Base-by-base conservation (phyloP, 2,113 vertebrate species). In the Alectura lathami region DNA sequence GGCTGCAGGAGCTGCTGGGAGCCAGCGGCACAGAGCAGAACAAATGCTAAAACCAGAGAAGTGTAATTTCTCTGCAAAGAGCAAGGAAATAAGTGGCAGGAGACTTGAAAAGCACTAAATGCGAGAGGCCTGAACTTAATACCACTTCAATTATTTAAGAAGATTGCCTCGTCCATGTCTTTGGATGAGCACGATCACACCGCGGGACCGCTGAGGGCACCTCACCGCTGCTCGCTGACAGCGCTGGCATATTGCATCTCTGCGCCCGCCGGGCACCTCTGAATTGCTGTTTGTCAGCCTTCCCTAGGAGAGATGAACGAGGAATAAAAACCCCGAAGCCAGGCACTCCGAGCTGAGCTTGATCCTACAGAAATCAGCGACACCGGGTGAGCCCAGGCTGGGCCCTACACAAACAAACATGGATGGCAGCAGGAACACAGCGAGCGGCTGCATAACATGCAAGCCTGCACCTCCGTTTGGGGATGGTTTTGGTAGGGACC, bases 51-150 rank as follows among this genome's bases (percentile, higher is more conserved):
- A 77, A 32, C 40, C 8, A 36, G 60, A 30, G 68, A 86, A 88
- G 91, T 24, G 45, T 66, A 38, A 88, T 68, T 50, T 74, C 85
- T 70, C 69, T 86, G 74, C 62, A 63, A 84, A 87, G 48, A 96
- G 85, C 84, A 68, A 59, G 45, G 81, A 68, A 70, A n/a, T 53
- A 80, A 89, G 57, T 57, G 89, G 89, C 85, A 93, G 81, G 69
- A 88, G 83, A 86, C 86, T 60, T 86, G 82, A 66, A 89, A 86
- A 89, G 89, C 82, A 63, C 67, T 76, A 82, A 83, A 91, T 83
- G 77, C 12, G 85, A 84, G 84, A 86, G 86, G 51, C 69, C 47
- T 63, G 81, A 89, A 88, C 91, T 84, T 84, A 51, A 86, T 68
- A 48, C 51, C 57, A 30, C 53, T 94, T 91, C 93, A 84, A 66